Evolutionary conservation across 2,888 invertebrate genomes (phyloP).

Genomic region (Girardia tigrina): DNA sequence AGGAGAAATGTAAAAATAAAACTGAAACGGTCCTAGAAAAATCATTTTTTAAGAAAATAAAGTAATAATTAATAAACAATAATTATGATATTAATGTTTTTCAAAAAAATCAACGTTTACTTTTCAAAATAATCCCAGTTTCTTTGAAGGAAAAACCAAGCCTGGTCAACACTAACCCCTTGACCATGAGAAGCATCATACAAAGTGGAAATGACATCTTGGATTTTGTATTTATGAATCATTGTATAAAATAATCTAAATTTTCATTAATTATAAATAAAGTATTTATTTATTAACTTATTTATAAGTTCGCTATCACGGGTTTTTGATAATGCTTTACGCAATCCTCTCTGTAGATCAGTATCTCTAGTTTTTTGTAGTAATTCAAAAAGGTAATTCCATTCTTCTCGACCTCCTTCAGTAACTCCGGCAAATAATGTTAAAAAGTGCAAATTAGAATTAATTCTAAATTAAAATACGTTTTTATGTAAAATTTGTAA

Average conservation of each 20-base stretch:
- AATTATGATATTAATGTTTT: too few relatives aligned
- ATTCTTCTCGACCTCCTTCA: not conserved
- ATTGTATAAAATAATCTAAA: not conserved
- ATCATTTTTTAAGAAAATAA: too few relatives aligned
- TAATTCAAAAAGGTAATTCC: not conserved
- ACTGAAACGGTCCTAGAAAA: too few relatives aligned
- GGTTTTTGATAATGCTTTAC: not conserved
- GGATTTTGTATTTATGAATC: not conserved
- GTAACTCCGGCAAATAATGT: not conserved
- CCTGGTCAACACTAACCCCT: not conserved
- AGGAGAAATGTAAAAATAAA: too few relatives aligned
- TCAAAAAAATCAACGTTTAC: too few relatives aligned
- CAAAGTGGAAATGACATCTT: not conserved
- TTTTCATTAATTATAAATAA: not conserved
- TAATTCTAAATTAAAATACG: too few relatives aligned
- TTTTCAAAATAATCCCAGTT: not conserved
- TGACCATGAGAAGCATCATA: not conserved
- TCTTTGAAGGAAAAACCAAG: not conserved
- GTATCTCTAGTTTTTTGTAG: not conserved
- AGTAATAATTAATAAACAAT: too few relatives aligned
- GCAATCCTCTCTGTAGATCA: not conserved
- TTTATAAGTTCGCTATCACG: not conserved
- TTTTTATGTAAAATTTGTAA: too few relatives aligned
- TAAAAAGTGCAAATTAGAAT: not conserved
- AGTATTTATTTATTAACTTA: not conserved